Conservation (phyloP, 1,140 invertebrate genomes). For the Pectinophora gossypiella region DNA sequence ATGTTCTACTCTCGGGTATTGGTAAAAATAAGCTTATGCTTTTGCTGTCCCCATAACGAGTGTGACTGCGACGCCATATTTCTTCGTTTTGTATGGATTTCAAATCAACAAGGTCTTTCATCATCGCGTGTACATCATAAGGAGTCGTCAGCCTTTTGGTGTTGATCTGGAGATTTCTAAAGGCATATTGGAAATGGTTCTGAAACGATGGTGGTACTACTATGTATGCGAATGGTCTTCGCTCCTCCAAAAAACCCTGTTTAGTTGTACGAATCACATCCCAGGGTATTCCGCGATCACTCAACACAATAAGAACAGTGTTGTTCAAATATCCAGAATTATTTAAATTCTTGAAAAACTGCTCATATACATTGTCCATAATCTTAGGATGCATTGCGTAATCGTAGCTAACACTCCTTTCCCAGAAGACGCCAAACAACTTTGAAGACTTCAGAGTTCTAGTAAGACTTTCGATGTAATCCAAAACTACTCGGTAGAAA, state of each 20-base stretch:
- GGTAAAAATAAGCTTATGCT: constrained; percentile 87
- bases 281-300: constrained; percentile 95
- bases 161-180: constrained; percentile 83
- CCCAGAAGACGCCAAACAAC: constrained; percentile 88
- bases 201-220: constrained; percentile 85
- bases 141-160: constrained; percentile 85
- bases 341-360: constrained; percentile 78
- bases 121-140: constrained; percentile 87
- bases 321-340: constrained; percentile 78
- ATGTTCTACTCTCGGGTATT: constrained; percentile 83
- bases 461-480: constrained; percentile 78
- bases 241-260: constrained; percentile 91
- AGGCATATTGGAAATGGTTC: constrained; percentile 78
- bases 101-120: constrained; percentile 57
- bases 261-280: constrained; percentile 83
- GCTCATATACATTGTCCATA: constrained; percentile 78
- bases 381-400: constrained; percentile 82
- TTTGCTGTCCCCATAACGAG: constrained; percentile 42
- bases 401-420: constrained; percentile 86
- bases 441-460: constrained; percentile 66
- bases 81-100: constrained; percentile 49
- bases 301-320: constrained; percentile 87
- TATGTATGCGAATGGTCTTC: constrained; percentile 90
- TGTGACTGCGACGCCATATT: constrained; percentile 34
- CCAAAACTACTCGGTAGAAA: constrained; percentile 76